These are phyloP conservation scores for Rhopalosiphum maidis DNA, from an alignment of 1,140 invertebrate genomes.

Conservation along the genomic window DNA sequence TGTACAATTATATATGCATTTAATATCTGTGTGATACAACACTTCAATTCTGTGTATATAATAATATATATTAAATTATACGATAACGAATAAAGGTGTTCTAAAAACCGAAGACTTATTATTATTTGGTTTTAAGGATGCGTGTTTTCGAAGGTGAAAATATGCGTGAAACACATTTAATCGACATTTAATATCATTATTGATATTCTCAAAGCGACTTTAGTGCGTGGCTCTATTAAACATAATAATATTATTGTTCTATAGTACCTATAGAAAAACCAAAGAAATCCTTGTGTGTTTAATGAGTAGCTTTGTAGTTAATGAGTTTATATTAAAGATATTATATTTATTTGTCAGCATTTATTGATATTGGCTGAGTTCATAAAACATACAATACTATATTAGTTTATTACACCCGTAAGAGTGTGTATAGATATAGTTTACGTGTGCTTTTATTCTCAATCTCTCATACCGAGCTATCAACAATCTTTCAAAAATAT, in stretches of 20 bases:
- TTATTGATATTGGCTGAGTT: not conserved
- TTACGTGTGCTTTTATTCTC: not conserved
- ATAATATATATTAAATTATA: too few species aligned
- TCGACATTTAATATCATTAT: not conserved
- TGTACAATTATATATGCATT: not conserved
- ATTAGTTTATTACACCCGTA: not conserved
- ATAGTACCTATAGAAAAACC: not conserved
- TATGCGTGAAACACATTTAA: constrained; percentile 2
- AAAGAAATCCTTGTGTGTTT: not conserved
- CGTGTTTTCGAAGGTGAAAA: not conserved
- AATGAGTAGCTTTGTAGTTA: not conserved
- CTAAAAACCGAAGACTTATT: not conserved
- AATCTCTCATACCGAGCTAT: not conserved
- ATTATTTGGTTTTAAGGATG: not conserved
- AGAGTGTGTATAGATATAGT: not conserved
- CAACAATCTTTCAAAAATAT: not conserved
- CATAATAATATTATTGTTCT: too few species aligned
- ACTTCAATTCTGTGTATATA: not conserved
- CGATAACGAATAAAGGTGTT: not conserved
- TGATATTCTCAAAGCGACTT: not conserved
- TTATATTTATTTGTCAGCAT: too few species aligned
- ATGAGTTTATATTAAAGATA: too few species aligned
- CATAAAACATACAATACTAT: not conserved
- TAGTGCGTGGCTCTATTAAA: too few species aligned
- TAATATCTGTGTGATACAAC: not conserved